A percentile compares a stretch with the other conserved stretches of the same genome.
These are phyloP conservation scores for Bujurquina vittata DNA, from an alignment of 2,113 vertebrate genomes.

Conservation along the genomic window DNA sequence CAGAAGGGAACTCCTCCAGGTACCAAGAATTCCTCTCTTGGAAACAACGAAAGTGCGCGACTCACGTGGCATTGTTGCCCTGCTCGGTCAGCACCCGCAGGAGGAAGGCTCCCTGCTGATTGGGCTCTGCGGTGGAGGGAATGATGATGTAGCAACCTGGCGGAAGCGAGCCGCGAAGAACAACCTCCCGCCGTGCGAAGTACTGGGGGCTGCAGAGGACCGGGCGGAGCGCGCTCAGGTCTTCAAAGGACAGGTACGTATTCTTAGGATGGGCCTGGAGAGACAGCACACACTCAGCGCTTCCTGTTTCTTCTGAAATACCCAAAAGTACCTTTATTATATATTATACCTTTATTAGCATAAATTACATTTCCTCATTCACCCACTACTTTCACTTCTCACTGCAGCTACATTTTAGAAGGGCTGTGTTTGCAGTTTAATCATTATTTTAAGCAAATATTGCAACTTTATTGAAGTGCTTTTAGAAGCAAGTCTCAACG, in stretches of 20 bases:
- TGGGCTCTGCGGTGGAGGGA: constrained; percentile 60
- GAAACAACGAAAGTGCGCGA: not conserved
- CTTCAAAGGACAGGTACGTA: constrained; percentile 49
- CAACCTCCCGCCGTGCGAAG: constrained; percentile 65
- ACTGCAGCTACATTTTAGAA: not conserved
- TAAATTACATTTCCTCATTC: not conserved
- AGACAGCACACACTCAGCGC: not conserved
- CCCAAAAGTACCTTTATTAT: too few species aligned
- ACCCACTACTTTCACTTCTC: not conserved
- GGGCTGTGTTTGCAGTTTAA: not conserved
- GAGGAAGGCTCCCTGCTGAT: constrained; percentile 77
- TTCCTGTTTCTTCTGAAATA: too few species aligned
- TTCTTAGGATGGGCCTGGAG: constrained; percentile 56
- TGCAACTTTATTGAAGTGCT: not conserved
- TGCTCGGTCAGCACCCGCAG: constrained; percentile 78
- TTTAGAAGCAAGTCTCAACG: not conserved
- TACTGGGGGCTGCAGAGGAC: constrained; percentile 37
- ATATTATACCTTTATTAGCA: too few species aligned
- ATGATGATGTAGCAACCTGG: constrained; percentile 80
- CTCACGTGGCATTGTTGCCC: constrained; percentile 73
- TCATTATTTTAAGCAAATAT: not conserved
- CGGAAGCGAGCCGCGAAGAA: constrained; percentile 67
- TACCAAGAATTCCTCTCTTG: too few species aligned
- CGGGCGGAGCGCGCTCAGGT: constrained; percentile 39
- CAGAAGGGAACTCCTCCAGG: too few species aligned